Evolutionary conservation across 2,113 vertebrate genomes (phyloP).

Genomic region (Clinocottus analis): DNA sequence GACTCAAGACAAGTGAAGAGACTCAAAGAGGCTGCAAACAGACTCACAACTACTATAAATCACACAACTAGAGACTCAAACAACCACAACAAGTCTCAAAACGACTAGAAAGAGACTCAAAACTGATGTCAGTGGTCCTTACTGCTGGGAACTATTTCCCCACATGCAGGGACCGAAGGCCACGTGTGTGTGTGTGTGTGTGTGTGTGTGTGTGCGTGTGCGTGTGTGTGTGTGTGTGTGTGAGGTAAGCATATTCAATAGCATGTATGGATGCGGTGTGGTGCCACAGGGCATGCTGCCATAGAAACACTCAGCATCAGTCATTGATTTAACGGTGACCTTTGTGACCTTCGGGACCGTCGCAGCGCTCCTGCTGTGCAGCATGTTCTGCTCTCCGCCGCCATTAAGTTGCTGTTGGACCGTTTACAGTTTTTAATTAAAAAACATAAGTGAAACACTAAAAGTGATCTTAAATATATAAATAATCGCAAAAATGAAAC

Average conservation of each 20-base stretch:
- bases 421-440: background rate
- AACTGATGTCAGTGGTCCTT: background rate
- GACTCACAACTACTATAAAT: too few relatives aligned
- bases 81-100: background rate
- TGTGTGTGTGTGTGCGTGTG: background rate
- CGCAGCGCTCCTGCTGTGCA: background rate
- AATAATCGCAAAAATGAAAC: background rate
- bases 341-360: background rate
- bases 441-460: background rate
- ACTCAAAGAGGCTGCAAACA: too few relatives aligned
- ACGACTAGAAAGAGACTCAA: background rate
- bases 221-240: slow-evolving; percentile 10
- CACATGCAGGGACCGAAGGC: background rate
- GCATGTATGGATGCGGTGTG: slow-evolving; percentile 4
- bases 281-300: slow-evolving; percentile 5
- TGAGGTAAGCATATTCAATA: slow-evolving; percentile 35
- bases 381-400: background rate
- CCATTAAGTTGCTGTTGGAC: background rate
- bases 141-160: background rate
- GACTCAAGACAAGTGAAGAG: too few relatives aligned
- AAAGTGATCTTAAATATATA: background rate
- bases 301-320: background rate
- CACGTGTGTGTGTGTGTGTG: background rate
- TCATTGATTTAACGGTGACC: background rate
- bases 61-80: background rate